These are phyloP conservation scores for Acanthurus tractus DNA, from an alignment of 2,797 vertebrate species.

Conservation along the genomic window DNA sequence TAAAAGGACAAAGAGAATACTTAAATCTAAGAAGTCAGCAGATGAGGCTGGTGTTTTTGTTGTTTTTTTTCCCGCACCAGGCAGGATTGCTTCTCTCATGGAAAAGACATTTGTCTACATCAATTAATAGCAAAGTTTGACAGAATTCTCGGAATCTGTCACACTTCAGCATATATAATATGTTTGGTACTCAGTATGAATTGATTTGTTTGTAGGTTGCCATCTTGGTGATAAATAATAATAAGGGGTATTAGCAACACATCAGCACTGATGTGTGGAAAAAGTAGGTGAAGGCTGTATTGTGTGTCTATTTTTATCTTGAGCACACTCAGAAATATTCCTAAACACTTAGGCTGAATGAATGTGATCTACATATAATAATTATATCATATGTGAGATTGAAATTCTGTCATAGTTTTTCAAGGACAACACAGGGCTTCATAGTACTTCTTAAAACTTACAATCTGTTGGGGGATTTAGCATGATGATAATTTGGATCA, in stretches of 20 bases:
- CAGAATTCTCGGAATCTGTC: constrained; percentile 35
- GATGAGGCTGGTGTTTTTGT: constrained; percentile 34
- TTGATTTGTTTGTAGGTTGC: constrained; percentile 46
- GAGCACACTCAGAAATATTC: constrained; percentile 40
- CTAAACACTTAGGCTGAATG: constrained; percentile 50
- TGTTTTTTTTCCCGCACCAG: constrained; percentile 9
- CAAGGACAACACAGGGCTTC: constrained; percentile 29
- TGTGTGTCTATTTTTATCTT: constrained; percentile 56
- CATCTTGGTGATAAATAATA: constrained; percentile 37
- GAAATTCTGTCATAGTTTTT: constrained; percentile 21
- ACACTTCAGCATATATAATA: constrained; percentile 22
- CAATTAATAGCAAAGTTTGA: constrained; percentile 43
- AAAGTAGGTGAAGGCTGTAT: constrained; percentile 47
- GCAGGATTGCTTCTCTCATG: constrained; percentile 44
- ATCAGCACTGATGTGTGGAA: constrained; percentile 49
- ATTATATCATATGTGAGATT: constrained; percentile 16
- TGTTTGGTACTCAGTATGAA: constrained; percentile 17
- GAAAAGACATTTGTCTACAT: constrained; percentile 46
- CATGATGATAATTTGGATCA: constrained; percentile 10
- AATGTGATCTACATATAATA: constrained; percentile 35
- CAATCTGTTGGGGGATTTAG: constrained; percentile 14
- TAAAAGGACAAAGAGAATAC: constrained; percentile 39
- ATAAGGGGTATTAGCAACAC: constrained; percentile 29
- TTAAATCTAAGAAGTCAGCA: constrained; percentile 35
- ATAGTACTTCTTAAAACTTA: background rate